phyloP scores from a whole-genome alignment of 1,140 invertebrate genomes.

The Paramacrobiotus metropolitanus region DNA sequence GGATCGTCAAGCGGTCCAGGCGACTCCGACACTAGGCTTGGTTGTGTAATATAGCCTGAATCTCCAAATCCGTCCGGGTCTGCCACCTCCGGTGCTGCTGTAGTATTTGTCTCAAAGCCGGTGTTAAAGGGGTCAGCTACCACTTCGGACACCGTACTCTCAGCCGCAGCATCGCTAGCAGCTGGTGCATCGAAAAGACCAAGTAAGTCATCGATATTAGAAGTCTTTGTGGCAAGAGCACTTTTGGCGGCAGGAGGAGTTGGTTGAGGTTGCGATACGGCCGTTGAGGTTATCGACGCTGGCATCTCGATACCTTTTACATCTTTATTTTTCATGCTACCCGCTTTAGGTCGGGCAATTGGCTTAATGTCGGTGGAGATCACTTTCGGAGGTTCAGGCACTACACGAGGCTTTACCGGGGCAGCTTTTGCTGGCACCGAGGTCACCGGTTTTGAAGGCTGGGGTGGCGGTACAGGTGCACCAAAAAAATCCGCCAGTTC shows the following conservation, averaged over 20 bases:
- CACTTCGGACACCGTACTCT: background rate
- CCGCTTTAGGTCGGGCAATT: background rate
- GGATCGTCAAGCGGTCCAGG: too few relatives aligned
- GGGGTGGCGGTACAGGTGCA: background rate
- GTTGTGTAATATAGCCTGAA: background rate
- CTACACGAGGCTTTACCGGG: background rate
- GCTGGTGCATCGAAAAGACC: background rate
- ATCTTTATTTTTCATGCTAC: background rate
- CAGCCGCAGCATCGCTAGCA: background rate
- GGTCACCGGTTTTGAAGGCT: background rate
- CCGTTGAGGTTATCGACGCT: background rate
- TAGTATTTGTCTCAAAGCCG: background rate
- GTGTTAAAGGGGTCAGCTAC: background rate
- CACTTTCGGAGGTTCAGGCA: background rate
- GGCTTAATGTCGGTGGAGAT: background rate
- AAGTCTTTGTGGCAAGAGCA: background rate
- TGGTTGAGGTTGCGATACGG: background rate
- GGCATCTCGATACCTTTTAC: background rate
- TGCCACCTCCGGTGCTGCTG: background rate
- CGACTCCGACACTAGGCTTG: too few relatives aligned
- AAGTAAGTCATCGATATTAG: background rate
- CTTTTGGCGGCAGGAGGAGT: background rate
- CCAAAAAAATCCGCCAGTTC: conserved; percentile 1
- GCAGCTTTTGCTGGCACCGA: background rate
- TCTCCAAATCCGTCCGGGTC: background rate